A percentile compares a stretch with the other conserved stretches of the same genome.
Evolutionary conservation across 64 coral and sea anemone genomes (phyloP).

Genomic region (Montipora capricornis): DNA sequence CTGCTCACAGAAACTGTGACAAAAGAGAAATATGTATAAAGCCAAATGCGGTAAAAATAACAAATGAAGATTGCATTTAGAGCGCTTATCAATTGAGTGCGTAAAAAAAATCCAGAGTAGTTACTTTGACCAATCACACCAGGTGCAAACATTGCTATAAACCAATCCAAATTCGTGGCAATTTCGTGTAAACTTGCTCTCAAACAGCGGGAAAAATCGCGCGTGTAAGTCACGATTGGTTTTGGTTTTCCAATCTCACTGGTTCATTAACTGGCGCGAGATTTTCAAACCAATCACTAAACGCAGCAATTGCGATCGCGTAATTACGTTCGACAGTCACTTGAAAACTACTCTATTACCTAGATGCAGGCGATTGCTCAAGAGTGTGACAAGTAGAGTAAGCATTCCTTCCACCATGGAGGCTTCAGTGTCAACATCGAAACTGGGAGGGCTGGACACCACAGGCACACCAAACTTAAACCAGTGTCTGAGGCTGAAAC

Average conservation of each 20-base stretch:
- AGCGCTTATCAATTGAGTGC: no score
- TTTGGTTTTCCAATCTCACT: not conserved
- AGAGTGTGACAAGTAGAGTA: slow-evolving; percentile 82
- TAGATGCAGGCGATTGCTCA: slow-evolving; percentile 84
- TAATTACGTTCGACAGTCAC: not conserved
- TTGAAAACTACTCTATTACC: slow-evolving; percentile 56
- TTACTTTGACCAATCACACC: no score
- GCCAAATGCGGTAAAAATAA: no score
- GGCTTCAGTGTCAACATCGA: slow-evolving; percentile 83
- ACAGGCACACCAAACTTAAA: slow-evolving; percentile 87
- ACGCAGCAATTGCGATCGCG: not conserved
- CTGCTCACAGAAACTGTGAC: no score
- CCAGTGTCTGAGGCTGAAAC: slow-evolving; percentile 93
- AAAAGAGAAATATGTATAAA: no score
- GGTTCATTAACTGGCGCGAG: not conserved
- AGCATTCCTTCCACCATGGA: slow-evolving; percentile 93
- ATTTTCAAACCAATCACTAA: not conserved
- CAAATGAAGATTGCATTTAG: no score
- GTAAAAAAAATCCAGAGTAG: no score
- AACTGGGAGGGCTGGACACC: slow-evolving; percentile 77
- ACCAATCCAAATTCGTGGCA: no score
- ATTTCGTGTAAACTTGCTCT: no score
- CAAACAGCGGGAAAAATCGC: no score
- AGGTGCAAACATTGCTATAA: no score
- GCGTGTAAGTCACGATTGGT: not conserved